Base-by-base conservation (phyloP, 2,797 vertebrate genomes). In the Falco peregrinus region DNA sequence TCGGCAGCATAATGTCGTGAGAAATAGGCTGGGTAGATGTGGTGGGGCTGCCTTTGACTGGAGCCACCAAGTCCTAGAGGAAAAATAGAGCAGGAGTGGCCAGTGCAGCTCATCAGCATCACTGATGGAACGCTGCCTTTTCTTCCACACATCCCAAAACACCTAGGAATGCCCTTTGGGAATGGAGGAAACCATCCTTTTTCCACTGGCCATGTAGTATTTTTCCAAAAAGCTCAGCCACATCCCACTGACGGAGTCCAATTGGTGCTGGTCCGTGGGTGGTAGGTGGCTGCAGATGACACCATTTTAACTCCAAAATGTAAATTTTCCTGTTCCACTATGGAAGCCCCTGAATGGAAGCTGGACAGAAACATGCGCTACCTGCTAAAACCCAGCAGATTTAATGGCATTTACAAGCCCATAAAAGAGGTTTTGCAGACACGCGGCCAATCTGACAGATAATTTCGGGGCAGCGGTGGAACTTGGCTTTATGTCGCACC, bases 341-440 rank as follows among this genome's bases (percentile, higher is more conserved):
- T 71, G 77, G 57, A 79, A 87, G 71, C 53, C 11, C 17, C 21
- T 54, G n/a, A 39, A 28, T 3, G 53, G 60, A 81, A 37, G 8
- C 24, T 83, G 63, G 71, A 9, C 67, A 80, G 61, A 63, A 95
- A 89, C 16, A 15, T 35, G 71, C n/a, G 1, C 17, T 87, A 50
- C 60, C 43, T 94, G 74, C 88, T 93, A 91, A 96, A 96, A 85
- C 25, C 33, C 43, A 81, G 43, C 67, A 85, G 48, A 92, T 73
- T 90, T 93, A 87, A 85, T 85, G 80, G 53, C 47, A 81, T 88
- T 97, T 91, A 93, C 73, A 92, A 95, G 65, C 69, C 68, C 88
- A 85, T 94, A 91, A 97, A 96, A 74, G 26, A 74, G 47, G 25
- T 94, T 97, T 91, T 48, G 6, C n/a, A 60, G 51, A 91, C 82